Evolutionary conservation across 2,113 vertebrate genomes (phyloP), one percentile per base, ranked within the genome.

Genomic region (Ophiodon elongatus): DNA sequence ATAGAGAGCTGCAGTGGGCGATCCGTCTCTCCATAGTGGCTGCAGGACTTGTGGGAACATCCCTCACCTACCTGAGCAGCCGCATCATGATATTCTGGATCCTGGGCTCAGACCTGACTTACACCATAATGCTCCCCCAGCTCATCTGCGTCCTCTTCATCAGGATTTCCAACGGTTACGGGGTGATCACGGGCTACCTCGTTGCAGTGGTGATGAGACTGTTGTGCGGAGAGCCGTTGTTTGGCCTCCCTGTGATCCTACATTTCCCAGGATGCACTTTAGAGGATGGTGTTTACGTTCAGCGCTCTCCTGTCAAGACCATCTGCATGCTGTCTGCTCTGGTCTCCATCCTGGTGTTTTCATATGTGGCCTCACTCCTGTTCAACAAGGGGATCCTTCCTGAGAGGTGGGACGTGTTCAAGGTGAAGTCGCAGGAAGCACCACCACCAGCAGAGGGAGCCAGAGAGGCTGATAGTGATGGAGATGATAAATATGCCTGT

Each of bases 61-160:
- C 56, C 13, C 73, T 96, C 86, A 92, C 95, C 27, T 89, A 94
- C 72, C 73, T 88, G 39, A 89, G 94, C 35, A 68, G 69, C 76
- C 93, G 94, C 27, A 23, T 95, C 29, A 88, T 93, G 0, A 80
- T 91, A 23, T 89, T 96, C 41, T 96, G 94, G 95, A 91, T 96
- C 76, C 85, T 96, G 77, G 89, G 94, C 0, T 88, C 94, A 13
- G 95, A 96, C 66, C 73, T 96, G 66, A 89, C 94, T 6, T 96
- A 96, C 0, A 82, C 91, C 0, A 33, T 96, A 13, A 83, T 96
- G 5, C 91, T 96, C 45, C 94, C 96, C 2, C 96, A 96, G 76
- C 90, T 96, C 31, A 93, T 93, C 73, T 96, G 94, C 0, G 89
- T 89, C 67, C 82, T 89, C 31, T 91, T 87, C 0, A 2, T 74